Base-by-base conservation (phyloP, 2,888 invertebrate genomes). In the Lomographa bimaculata region DNA sequence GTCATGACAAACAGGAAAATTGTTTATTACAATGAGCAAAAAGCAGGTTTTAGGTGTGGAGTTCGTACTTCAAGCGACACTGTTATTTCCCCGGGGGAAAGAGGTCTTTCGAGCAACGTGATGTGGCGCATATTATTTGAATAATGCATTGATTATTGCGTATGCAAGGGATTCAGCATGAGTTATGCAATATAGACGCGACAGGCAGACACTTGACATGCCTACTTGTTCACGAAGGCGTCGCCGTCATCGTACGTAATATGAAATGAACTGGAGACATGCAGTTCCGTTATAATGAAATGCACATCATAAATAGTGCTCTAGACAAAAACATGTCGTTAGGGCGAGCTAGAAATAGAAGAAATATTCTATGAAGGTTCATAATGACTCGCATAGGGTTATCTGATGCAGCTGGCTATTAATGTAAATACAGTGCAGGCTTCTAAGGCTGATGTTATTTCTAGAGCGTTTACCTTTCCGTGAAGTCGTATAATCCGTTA, bases 131-230 rank as follows among this genome's bases (percentile, higher is more conserved):
- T 42, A 38, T 67, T 62, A 63, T 60, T 58, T 71, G 61, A 74
- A 78, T 75, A 64, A 78, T 75, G 63, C 65, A 77, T 71, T n/a
- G 55, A 50, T 50, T 56, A 57, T 57, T 63, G 66, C 67, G 65
- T 61, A 68, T 65, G 69, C 61, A 57, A 55, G 57, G 50, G 42
- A 64, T 64, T 57, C 57, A 56, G 55, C 52, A 54, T 55, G 45
- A 67, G 62, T 66, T 69, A 64, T 68, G 62, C 60, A 68, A 73
- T 67, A 57, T 53, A 52, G 49, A 41, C 56, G 36, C 48, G 60
- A 48, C 52, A 51, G 42, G 46, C 28, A 9, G 35, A 44, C 54
- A 50, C 36, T 33, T 50, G 46, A 43, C 45, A 54, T 51, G 49
- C 43, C 46, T 50, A 52, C 24, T 43, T 43, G 40, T 32, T 32